phyloP scores from a whole-genome alignment of 2,797 vertebrate species.

The Anguilla obscura region DNA sequence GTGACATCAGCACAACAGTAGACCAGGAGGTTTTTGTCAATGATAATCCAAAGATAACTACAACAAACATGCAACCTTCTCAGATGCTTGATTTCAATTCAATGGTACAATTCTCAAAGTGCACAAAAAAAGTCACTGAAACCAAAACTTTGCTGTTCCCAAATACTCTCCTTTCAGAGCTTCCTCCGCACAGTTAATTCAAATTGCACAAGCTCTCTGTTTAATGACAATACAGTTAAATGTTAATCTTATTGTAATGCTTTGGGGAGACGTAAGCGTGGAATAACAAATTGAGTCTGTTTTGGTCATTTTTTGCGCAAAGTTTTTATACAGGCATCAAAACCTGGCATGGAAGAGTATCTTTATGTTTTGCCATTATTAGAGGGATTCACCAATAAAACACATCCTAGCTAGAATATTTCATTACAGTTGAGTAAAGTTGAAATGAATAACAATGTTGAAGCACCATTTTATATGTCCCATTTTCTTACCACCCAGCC shows the following conservation, averaged over 20 bases:
- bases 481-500: no score
- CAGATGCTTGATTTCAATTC: constrained; percentile 33
- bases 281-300: constrained; percentile 58
- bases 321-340: constrained; percentile 34
- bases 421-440: no score
- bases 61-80: constrained; percentile 21
- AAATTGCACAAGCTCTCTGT: constrained; percentile 51
- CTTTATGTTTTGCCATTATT: not conserved
- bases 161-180: constrained; percentile 40
- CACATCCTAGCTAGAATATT: not conserved
- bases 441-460: no score
- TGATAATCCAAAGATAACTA: no score
- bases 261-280: constrained; percentile 35
- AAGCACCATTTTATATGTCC: no score
- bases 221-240: constrained; percentile 46
- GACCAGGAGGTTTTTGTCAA: no score
- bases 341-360: constrained; percentile 50
- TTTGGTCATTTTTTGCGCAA: constrained; percentile 55
- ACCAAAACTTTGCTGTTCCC: constrained; percentile 30
- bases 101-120: constrained; percentile 46
- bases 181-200: constrained; percentile 30
- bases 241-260: constrained; percentile 51
- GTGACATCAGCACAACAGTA: not conserved
- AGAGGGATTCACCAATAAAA: not conserved
- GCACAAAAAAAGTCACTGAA: constrained; percentile 27